Percentiles rank a stretch among this genome's conserved stretches.
These are phyloP conservation scores for Trissolcus japonicus DNA, from an alignment of 2,888 invertebrate species.

Conservation along the genomic window DNA sequence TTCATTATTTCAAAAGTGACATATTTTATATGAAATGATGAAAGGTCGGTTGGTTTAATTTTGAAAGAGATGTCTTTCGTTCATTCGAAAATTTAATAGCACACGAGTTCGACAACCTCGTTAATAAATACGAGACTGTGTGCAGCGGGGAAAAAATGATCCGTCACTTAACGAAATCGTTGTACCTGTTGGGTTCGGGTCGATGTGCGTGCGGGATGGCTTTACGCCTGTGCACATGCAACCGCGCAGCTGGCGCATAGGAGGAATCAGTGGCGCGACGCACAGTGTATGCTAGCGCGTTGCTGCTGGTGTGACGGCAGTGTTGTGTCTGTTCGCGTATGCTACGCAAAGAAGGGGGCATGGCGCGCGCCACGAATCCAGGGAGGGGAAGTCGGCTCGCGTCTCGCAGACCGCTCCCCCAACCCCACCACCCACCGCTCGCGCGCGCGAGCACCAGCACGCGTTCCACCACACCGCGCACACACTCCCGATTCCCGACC, in stretches of 20 bases:
- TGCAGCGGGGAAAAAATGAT: slow-evolving; percentile 18
- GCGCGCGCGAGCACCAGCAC: slow-evolving; percentile 55
- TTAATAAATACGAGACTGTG: slow-evolving; percentile 21
- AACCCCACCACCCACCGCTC: slow-evolving; percentile 46
- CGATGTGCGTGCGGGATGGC: slow-evolving; percentile 44
- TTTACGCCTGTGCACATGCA: slow-evolving; percentile 61
- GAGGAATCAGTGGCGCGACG: slow-evolving; percentile 51
- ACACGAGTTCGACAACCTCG: slow-evolving; percentile 22
- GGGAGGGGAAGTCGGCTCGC: slow-evolving; percentile 73
- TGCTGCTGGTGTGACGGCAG: slow-evolving; percentile 51
- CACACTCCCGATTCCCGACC: slow-evolving; percentile 57
- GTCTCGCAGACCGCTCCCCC: slow-evolving; percentile 66
- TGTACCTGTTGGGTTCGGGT: slow-evolving; percentile 63
- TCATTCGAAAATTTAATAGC: background rate
- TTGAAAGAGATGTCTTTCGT: too few species aligned
- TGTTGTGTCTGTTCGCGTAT: slow-evolving; percentile 36
- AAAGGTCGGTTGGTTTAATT: too few species aligned
- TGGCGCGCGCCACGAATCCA: slow-evolving; percentile 72
- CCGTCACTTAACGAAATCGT: slow-evolving; percentile 37
- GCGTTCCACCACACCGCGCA: slow-evolving; percentile 50
- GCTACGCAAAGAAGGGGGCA: slow-evolving; percentile 62
- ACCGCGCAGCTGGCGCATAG: slow-evolving; percentile 47
- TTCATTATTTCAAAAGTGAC: too few species aligned
- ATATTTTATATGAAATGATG: too few species aligned
- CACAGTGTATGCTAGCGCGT: slow-evolving; percentile 47